Evolutionary conservation across 2,797 vertebrate species (phyloP).

Genomic region (Gila robusta): DNA sequence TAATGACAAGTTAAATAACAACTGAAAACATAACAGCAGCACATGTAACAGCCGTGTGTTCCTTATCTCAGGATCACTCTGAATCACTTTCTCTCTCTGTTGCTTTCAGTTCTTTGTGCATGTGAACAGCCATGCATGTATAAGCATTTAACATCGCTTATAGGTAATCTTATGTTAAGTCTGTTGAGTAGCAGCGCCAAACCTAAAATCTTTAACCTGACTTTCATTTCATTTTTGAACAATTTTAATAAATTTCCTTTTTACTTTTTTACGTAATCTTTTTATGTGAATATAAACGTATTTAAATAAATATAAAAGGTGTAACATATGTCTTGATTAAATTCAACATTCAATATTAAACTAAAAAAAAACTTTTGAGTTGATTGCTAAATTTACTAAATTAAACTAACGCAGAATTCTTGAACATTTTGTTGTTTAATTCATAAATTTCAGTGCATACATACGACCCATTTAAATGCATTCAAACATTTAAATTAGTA

Average conservation of each 20-base stretch:
- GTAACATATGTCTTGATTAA: background rate
- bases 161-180: background rate
- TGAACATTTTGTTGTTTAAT: background rate
- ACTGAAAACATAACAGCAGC: constrained; percentile 39
- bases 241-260: background rate
- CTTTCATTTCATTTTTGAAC: background rate
- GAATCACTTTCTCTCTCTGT: constrained; percentile 21
- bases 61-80: constrained; percentile 41
- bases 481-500: background rate
- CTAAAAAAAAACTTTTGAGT: background rate
- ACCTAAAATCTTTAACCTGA: background rate
- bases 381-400: background rate
- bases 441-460: background rate
- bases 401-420: background rate
- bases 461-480: background rate
- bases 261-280: too few species aligned
- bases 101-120: background rate
- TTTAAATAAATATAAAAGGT: background rate
- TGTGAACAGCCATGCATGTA: background rate
- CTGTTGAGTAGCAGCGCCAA: background rate
- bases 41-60: constrained; percentile 51
- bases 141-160: background rate
- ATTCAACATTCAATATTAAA: background rate
- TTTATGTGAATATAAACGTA: background rate
- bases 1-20: constrained; percentile 56